Evolutionary conservation across 2,113 vertebrate genomes (phyloP), one percentile per base, ranked within the genome.

Genomic region (Myotis lucifugus): DNA sequence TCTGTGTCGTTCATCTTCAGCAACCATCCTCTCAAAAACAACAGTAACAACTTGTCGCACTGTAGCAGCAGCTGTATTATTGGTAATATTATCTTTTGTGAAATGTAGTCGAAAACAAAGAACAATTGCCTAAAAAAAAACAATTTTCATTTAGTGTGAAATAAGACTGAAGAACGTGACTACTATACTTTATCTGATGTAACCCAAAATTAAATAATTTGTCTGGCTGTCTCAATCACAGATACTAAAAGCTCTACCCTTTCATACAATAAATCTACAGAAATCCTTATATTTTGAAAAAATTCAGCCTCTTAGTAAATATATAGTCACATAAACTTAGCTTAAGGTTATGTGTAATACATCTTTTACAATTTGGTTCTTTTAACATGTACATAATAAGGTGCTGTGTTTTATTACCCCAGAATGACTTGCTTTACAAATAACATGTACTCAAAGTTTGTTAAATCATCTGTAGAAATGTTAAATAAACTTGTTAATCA

Each of bases 81-180:
- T 99, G 74, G 99, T 99, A 98, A 99, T 99, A 96, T 99, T 99
- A 98, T 99, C 99, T 98, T 99, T 99, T 87, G 99, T 99, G 98
- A 99, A 99, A 97, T 99, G 99, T 42, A 99, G 98, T 46, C 99
- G 99, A 98, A 99, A 99, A 97, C 99, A 99, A 97, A 99, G 98
- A 69, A 99, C 99, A 73, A 99, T 99, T 95, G 99, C 99, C 99
- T 99, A 97, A 90, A 97, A 97, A 79, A 11, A 96, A 78, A 89
- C 5, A 90, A 88, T 64, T 52, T 97, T n/a, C 50, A 96, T 73
- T 69, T 94, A 90, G 74, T 64, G 9, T 93, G 69, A 94, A 90
- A 46, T 34, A 61, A 95, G 64, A 93, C 0, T 84, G 50, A 95
- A 85, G 50, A 83, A 8, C 9, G 83, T 12, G 18, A 2, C 48